Evolutionary conservation across 2,888 invertebrate genomes (phyloP), one percentile per base, ranked within the genome.

Genomic region (Polydrusus pterygomalis): DNA sequence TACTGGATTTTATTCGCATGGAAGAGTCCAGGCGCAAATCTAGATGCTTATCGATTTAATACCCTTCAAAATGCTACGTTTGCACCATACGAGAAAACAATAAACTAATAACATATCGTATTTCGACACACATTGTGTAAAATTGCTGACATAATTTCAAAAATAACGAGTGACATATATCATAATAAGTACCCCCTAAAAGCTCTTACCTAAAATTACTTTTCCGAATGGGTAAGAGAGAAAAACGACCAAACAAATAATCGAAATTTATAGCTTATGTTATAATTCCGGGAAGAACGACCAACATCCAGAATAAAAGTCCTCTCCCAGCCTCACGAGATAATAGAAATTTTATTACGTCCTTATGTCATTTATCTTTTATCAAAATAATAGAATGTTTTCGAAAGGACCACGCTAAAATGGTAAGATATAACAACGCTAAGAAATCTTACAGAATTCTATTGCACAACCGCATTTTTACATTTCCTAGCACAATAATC

Each of bases 281-380:
- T 75, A 76, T 76, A 76, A 76, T 72, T 76, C 72, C 72, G 69
- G 43, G 68, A 76, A 54, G 72, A 76, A 67, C 72, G 76, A 71
- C 76, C 76, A 69, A 76, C 76, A 76, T 76, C 67, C 47, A 76
- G 74, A 73, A 77, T 76, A 76, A 76, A 77, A 69, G 77, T 73
- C 70, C 67, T 75, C 58, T 74, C 63, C 60, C 56, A 45, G 68
- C 76, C 68, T 73, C 69, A 47, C 64, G 69, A 75, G 72, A 75
- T 77, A 77, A 77, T 76, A 78, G 78, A 78, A 78, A 74, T 78
- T 78, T 78, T 78, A 78, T 76, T 74, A 72, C 70, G 75, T 71
- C 68, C 71, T 74, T 71, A 70, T 68, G 71, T 74, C 76, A 71
- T 78, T 78, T 78, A 78, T 78, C 74, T 78, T 78, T 78, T 76